Evolutionary conservation across 2,888 invertebrate genomes (phyloP).

Genomic region (Oasisia sp.): DNA sequence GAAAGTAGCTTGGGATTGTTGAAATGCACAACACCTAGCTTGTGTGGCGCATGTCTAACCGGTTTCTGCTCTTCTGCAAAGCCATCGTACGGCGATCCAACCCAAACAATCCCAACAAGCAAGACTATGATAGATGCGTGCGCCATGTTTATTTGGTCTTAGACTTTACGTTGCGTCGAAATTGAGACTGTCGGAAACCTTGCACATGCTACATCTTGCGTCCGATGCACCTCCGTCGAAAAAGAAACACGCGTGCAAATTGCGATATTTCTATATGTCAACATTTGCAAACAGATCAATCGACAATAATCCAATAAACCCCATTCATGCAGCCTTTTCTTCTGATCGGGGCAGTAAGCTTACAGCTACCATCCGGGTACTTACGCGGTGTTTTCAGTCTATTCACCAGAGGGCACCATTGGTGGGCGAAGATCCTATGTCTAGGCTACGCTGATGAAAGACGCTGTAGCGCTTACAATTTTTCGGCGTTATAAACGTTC

Average conservation of each 20-base stretch:
- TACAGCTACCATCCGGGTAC: neutral
- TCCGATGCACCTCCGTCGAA: neutral
- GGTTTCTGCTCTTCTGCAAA: conserved; percentile 13
- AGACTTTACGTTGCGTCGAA: neutral
- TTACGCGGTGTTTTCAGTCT: neutral
- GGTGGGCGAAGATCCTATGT: neutral
- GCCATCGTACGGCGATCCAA: neutral
- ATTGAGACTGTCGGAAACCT: neutral
- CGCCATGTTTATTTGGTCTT: neutral
- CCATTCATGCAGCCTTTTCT: neutral
- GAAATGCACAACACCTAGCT: conserved; percentile 33
- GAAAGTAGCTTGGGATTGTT: conserved; percentile 36
- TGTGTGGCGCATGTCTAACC: neutral
- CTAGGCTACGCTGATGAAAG: no score
- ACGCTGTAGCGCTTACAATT: no score
- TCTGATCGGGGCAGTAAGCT: neutral
- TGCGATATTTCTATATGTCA: neutral
- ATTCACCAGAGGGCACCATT: neutral
- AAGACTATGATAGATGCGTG: neutral
- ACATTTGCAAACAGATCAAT: neutral
- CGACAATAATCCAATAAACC: neutral
- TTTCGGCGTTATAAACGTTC: no score
- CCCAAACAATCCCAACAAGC: neutral
- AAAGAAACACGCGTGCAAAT: neutral
- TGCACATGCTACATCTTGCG: neutral